A percentile compares a stretch with the other conserved stretches of the same genome.
phyloP scores from a whole-genome alignment of 2,113 vertebrate genomes.

The Ornithorhynchus anatinus region DNA sequence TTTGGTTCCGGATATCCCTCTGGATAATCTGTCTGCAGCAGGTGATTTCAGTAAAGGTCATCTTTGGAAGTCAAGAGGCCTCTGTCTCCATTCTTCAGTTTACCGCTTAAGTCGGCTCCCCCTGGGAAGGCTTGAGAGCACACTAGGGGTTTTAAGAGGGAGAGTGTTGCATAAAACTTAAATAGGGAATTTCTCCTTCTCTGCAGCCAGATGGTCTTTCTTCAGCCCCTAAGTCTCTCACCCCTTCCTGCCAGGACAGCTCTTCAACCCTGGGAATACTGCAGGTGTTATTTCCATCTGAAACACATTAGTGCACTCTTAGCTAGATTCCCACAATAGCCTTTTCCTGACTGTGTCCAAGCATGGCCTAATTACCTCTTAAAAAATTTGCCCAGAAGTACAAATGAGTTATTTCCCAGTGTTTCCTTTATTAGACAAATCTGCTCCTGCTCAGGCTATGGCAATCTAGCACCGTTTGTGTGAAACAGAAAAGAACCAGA shows the following conservation, averaged over 20 bases:
- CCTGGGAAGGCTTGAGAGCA: too few relatives aligned
- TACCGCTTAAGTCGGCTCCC: not conserved
- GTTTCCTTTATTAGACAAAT: not conserved
- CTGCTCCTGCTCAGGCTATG: not conserved
- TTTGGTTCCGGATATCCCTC: accelerated
- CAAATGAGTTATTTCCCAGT: accelerated
- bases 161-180: too few relatives aligned
- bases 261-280: accelerated
- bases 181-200: not conserved
- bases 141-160: too few relatives aligned
- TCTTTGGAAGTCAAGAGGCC: too few relatives aligned
- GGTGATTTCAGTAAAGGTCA: too few relatives aligned
- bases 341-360: not conserved
- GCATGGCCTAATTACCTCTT: not conserved
- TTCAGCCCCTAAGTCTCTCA: not conserved
- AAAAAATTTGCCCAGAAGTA: not conserved
- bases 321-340: accelerated
- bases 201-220: not conserved
- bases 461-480: accelerated
- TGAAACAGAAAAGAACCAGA: not conserved
- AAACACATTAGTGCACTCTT: too few relatives aligned
- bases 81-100: too few relatives aligned
- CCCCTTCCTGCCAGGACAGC: not conserved
- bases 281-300: not conserved
- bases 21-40: too few relatives aligned